A percentile compares a stretch with the other conserved stretches of the same genome.
phyloP scores from a whole-genome alignment of 1,140 invertebrate genomes.

The Sitobion miscanthi region DNA sequence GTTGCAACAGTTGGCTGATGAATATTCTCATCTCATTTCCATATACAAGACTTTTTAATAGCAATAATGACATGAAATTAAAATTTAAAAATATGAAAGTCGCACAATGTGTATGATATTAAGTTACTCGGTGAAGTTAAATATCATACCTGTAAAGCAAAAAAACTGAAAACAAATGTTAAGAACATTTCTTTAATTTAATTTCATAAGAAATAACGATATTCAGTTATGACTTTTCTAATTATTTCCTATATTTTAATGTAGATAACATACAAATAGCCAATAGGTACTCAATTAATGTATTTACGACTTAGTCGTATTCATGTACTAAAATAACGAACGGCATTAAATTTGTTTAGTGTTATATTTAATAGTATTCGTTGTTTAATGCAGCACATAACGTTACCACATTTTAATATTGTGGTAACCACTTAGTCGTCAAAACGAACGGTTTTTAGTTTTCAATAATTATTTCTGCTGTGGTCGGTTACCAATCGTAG shows the following conservation, averaged over 20 bases:
- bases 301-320: background rate
- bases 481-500: rapidly evolving
- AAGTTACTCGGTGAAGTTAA: background rate
- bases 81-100: conserved; percentile 33
- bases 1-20: conserved; percentile 38
- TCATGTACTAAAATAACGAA: background rate
- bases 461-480: background rate
- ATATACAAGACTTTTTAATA: conserved; percentile 8
- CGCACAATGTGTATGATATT: background rate
- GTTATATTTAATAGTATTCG: background rate
- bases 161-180: background rate
- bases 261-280: background rate
- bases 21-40: conserved; percentile 45
- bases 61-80: background rate
- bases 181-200: background rate
- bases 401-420: background rate
- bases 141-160: background rate
- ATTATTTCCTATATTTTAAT: background rate
- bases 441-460: background rate
- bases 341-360: background rate
- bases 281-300: background rate
- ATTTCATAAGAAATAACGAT: background rate
- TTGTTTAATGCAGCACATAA: background rate
- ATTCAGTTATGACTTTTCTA: background rate
- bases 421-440: background rate